Base-by-base conservation (phyloP, 2,888 invertebrate species). In the Lasius fuliginosus region DNA sequence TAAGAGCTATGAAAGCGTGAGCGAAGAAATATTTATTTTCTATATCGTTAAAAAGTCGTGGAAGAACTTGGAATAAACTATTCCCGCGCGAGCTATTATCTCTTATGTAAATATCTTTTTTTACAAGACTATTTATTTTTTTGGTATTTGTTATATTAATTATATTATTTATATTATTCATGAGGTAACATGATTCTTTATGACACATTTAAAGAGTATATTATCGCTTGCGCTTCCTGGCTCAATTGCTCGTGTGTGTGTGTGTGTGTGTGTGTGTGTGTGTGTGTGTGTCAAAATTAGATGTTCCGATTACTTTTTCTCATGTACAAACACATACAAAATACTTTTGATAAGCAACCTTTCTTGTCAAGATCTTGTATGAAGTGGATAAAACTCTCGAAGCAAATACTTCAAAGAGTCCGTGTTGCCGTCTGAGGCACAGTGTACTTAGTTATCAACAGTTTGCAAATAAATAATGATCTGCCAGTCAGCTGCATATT, bases 381-480 rank as follows among this genome's bases (percentile, higher is more conserved):
- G n/a, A 58, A 56, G n/a, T 12, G 9, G 56, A 77, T 42, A 58
- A 77, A 27, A 6, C 8, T 69, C 33, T 69, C 33, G 23, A 58
- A 49, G 18, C 23, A 18, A 6, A 27, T 56, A 4, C 5, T 58
- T 33, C 30, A 30, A 53, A 58, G 23, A 77, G 12, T 27, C 2
- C 5, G n/a, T 18, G 6, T 53, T 76, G 49, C 53, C 58, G 1
- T 68, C 56, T 69, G 71, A 79, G 33, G 30, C 42, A 68, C 27
- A 23, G 23, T 53, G n/a, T 36, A 15, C 30, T 58, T 69, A 12
- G 1, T 58, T 69, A 79, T 69, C 58, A 60, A 6, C 12, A 60
- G 12, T 69, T 36, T 68, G 23, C 30, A 79, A 69, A 42, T 23
- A 69, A 67, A 23, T 79, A 77, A 77, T 56, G n/a, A 71, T 49